These are phyloP conservation scores for Pocillopora meandrina DNA, from an alignment of 92 coral and sea anemone species.

Conservation along the genomic window DNA sequence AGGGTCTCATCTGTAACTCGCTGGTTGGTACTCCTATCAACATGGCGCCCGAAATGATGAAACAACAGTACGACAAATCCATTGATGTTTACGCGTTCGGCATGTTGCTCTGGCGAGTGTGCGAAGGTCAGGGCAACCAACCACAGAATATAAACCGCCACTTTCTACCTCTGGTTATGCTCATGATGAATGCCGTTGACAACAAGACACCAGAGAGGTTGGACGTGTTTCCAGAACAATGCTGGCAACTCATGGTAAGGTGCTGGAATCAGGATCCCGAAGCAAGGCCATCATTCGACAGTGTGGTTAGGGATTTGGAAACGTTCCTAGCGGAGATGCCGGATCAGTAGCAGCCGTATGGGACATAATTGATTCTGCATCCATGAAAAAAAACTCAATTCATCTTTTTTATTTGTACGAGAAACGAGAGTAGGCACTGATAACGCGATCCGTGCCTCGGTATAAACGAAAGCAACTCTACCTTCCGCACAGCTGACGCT, in stretches of 20 bases:
- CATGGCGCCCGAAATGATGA: conserved; percentile 81
- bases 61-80: conserved; percentile 52
- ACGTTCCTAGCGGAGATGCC: conserved; percentile 36
- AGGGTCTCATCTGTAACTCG: conserved; percentile 56
- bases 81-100: conserved; percentile 79
- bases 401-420: too few relatives aligned
- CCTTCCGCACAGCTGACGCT: too few relatives aligned
- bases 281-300: conserved; percentile 55
- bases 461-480: too few relatives aligned
- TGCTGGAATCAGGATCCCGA: conserved; percentile 69
- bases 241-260: conserved; percentile 70
- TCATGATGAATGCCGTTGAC: conserved; percentile 61
- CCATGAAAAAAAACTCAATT: neutral
- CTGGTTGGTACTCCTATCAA: conserved; percentile 69
- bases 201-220: conserved; percentile 65
- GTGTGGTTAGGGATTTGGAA: conserved; percentile 47
- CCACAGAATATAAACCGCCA: conserved; percentile 62
- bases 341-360: neutral
- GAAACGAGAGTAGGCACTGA: too few relatives aligned
- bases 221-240: conserved; percentile 48
- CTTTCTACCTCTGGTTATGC: conserved; percentile 64
- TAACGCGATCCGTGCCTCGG: too few relatives aligned
- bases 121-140: conserved; percentile 74
- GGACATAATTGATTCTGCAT: too few relatives aligned
- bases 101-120: conserved; percentile 70